phyloP scores from a whole-genome alignment of 2,113 vertebrate species.

The Porphyrio hochstetteri region DNA sequence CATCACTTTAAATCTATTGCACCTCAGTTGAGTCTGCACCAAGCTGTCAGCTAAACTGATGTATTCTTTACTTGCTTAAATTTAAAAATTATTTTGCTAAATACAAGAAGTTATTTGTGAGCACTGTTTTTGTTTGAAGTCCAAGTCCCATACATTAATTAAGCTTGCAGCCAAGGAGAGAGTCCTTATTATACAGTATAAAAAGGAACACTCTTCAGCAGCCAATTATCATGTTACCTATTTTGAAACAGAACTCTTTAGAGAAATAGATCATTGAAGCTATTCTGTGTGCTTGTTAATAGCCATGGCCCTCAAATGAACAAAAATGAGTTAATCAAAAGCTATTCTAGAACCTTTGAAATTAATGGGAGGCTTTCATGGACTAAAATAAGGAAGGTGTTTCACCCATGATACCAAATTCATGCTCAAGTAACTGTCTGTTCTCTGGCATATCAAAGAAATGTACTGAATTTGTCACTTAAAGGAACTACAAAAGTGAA shows the following conservation, averaged over 20 bases:
- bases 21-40: not conserved
- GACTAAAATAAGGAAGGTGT: not conserved
- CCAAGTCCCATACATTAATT: constrained; percentile 29
- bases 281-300: not conserved
- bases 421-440: not conserved
- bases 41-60: constrained; percentile 12
- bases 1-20: constrained; percentile 1
- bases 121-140: constrained; percentile 40
- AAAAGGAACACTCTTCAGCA: constrained; percentile 7
- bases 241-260: constrained; percentile 18
- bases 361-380: not conserved
- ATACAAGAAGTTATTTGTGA: constrained; percentile 25
- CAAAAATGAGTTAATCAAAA: not conserved
- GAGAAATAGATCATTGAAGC: not conserved
- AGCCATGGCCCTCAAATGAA: not conserved
- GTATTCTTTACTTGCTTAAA: constrained; percentile 11
- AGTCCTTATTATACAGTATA: not conserved
- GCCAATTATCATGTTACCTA: constrained; percentile 27
- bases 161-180: not conserved
- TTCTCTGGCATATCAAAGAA: not conserved
- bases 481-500: not conserved
- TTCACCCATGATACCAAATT: not conserved
- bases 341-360: not conserved
- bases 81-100: constrained; percentile 8
- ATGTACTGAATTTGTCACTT: not conserved